phyloP scores from a whole-genome alignment of 2,113 vertebrate genomes.

The Heptranchias perlo region DNA sequence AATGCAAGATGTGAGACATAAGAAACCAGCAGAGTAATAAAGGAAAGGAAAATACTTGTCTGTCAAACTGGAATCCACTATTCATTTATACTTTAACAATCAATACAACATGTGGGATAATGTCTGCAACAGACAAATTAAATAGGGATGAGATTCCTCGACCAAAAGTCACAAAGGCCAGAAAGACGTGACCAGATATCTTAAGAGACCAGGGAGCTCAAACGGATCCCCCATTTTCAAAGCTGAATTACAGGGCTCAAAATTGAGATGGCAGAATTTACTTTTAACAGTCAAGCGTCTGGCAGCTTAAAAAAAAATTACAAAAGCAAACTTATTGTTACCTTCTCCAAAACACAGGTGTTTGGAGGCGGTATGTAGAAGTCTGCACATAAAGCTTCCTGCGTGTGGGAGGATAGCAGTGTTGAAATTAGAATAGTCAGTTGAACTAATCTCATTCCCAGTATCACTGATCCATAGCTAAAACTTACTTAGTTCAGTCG shows the following conservation, averaged over 20 bases:
- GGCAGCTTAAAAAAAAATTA: background rate
- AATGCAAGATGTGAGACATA: background rate
- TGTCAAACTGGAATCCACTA: background rate
- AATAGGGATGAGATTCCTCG: background rate
- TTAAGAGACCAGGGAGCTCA: background rate
- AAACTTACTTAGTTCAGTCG: background rate
- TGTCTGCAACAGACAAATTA: background rate
- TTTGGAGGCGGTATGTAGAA: conserved; percentile 23
- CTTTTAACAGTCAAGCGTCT: background rate
- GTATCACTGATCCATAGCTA: background rate
- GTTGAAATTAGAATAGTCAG: background rate
- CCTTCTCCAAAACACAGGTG: conserved; percentile 16
- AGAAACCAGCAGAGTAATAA: background rate
- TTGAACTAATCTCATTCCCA: background rate
- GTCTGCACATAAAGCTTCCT: background rate
- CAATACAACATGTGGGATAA: background rate
- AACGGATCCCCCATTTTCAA: background rate
- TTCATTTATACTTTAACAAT: background rate
- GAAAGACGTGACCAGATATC: background rate
- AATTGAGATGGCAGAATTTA: background rate
- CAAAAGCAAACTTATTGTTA: conserved; percentile 15
- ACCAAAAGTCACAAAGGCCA: background rate
- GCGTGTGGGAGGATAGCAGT: conserved; percentile 27
- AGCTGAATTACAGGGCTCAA: background rate
- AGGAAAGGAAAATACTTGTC: background rate